phyloP scores from a whole-genome alignment of 2,888 invertebrate species.

The Diarsia brunnea region DNA sequence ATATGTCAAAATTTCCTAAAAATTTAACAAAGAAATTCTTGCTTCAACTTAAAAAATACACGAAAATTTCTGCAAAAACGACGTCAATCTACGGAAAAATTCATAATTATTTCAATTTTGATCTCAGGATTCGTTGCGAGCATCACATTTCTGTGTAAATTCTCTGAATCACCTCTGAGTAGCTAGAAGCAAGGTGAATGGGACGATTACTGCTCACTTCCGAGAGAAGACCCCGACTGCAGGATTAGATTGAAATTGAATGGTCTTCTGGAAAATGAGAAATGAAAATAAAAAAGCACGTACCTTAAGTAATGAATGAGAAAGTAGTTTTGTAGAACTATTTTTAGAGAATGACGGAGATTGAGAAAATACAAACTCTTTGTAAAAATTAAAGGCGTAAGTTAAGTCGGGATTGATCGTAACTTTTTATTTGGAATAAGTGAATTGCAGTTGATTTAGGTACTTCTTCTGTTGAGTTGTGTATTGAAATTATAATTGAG shows the following conservation, averaged over 20 bases:
- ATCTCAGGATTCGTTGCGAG: slow-evolving; percentile 67
- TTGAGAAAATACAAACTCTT: slow-evolving; percentile 35
- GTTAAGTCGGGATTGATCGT: not conserved
- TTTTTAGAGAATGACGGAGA: slow-evolving; percentile 38
- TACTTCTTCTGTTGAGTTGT: not conserved
- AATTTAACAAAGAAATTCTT: slow-evolving; percentile 4
- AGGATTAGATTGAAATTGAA: slow-evolving; percentile 86
- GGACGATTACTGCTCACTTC: slow-evolving; percentile 79
- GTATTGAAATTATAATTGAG: not conserved
- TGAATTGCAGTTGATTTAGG: not conserved
- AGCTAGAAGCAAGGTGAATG: slow-evolving; percentile 73
- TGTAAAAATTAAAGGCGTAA: slow-evolving; percentile 14
- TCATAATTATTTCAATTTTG: slow-evolving; percentile 67
- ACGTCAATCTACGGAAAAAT: slow-evolving; percentile 34
- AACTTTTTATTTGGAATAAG: slow-evolving; percentile 5
- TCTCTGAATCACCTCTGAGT: slow-evolving; percentile 66
- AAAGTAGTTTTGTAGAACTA: slow-evolving; percentile 48
- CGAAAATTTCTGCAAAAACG: slow-evolving; percentile 4
- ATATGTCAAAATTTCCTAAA: not conserved
- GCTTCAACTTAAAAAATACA: slow-evolving; percentile 7
- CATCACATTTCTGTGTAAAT: slow-evolving; percentile 73
- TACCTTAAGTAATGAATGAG: slow-evolving; percentile 26
- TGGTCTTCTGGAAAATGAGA: slow-evolving; percentile 75
- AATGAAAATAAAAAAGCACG: slow-evolving; percentile 54
- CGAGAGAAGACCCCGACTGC: slow-evolving; percentile 71